Percentiles rank a stretch among this genome's conserved stretches.
These are phyloP conservation scores for Rhinichthys osculus DNA, from an alignment of 2,797 vertebrate genomes.

Conservation along the genomic window DNA sequence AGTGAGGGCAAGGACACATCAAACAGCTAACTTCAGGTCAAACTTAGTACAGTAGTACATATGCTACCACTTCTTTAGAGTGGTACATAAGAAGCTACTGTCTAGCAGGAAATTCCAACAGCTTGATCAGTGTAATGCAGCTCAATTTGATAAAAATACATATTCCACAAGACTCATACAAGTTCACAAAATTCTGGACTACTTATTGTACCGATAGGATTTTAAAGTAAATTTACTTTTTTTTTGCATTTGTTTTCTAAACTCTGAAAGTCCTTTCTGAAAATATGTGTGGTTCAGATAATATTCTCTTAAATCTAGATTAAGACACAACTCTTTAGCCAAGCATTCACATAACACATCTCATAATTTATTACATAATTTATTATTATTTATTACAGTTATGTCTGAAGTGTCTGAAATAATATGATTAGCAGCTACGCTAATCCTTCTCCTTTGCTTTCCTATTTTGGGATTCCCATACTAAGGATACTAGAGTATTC, in stretches of 20 bases:
- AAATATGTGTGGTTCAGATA: not conserved
- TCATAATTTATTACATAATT: too few relatives aligned
- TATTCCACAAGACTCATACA: too few relatives aligned
- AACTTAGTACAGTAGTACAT: not conserved
- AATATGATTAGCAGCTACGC: not conserved
- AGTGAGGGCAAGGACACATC: constrained; percentile 54
- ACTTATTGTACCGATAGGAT: not conserved
- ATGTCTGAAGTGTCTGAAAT: not conserved
- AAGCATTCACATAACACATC: not conserved
- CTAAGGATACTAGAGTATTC: not conserved
- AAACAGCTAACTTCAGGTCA: constrained; percentile 50
- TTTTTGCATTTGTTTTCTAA: too few relatives aligned
- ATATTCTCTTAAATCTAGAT: not conserved
- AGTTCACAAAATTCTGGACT: not conserved
- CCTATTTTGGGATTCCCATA: not conserved
- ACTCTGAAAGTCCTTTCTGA: not conserved
- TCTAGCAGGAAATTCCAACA: not conserved
- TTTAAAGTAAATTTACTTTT: not conserved
- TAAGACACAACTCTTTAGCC: not conserved
- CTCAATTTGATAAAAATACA: too few relatives aligned
- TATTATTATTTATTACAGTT: not conserved
- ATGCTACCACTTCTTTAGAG: not conserved
- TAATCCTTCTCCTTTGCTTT: not conserved
- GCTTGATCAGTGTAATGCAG: not conserved
- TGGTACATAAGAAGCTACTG: not conserved